Conservation (phyloP, 2,888 invertebrate species). For the Hipparchia semele region DNA sequence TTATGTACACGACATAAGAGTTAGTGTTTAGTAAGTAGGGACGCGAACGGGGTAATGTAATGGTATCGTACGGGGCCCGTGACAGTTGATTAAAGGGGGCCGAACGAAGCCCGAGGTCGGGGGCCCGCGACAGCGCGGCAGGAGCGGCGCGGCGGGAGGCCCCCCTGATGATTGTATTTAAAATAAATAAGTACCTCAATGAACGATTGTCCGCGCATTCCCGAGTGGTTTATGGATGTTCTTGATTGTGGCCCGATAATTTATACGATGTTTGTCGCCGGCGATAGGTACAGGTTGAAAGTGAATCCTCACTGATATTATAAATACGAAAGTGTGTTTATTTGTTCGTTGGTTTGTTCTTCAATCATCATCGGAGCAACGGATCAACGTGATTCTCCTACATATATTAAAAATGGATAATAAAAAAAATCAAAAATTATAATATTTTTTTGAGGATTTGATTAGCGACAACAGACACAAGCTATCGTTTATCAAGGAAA, state of each 20-base stretch:
- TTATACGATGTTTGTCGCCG: constrained; percentile 51
- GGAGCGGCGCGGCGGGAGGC: constrained; percentile 73
- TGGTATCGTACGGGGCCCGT: constrained; percentile 70
- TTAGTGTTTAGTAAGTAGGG: constrained; percentile 31
- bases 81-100: constrained; percentile 83
- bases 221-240: constrained; percentile 65
- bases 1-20: constrained; percentile 38
- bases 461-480: too few relatives aligned
- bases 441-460: too few relatives aligned
- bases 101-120: constrained; percentile 77
- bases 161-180: constrained; percentile 83
- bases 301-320: constrained; percentile 13
- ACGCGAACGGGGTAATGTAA: constrained; percentile 48
- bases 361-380: too few relatives aligned
- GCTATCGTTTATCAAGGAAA: too few relatives aligned
- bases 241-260: constrained; percentile 61
- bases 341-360: too few relatives aligned
- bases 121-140: constrained; percentile 79
- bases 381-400: too few relatives aligned
- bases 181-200: constrained; percentile 83
- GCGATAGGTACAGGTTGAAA: constrained; percentile 25
- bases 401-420: too few relatives aligned
- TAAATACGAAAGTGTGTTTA: too few relatives aligned
- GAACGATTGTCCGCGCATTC: constrained; percentile 79
- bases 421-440: too few relatives aligned